Conservation (phyloP, 2,888 invertebrate species). For the Sphaerophoria taeniata region DNA sequence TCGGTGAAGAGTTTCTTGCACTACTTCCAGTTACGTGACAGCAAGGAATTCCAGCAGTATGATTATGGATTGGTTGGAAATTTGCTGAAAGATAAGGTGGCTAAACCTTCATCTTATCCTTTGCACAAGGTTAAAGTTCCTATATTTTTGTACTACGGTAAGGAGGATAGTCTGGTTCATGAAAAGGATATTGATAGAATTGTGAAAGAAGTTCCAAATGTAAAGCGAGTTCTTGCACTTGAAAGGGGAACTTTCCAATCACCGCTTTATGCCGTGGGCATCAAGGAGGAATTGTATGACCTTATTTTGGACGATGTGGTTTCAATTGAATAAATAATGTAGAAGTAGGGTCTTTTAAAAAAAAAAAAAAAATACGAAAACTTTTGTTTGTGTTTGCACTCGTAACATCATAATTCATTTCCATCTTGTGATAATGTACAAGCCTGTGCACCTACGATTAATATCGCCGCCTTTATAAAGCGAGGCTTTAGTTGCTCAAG, state of each 20-base stretch:
- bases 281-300: too few species aligned
- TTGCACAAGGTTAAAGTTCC: slow-evolving; percentile 76
- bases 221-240: not conserved
- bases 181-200: slow-evolving; percentile 77
- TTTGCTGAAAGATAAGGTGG: slow-evolving; percentile 76
- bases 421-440: too few species aligned
- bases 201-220: slow-evolving; percentile 64
- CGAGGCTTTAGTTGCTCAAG: too few species aligned
- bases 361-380: too few species aligned
- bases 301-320: too few species aligned
- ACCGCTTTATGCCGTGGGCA: not conserved
- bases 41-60: slow-evolving; percentile 76
- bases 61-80: slow-evolving; percentile 77
- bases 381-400: too few species aligned
- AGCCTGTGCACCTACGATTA: too few species aligned
- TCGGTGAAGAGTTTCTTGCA: slow-evolving; percentile 78
- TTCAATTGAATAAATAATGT: too few species aligned
- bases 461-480: too few species aligned
- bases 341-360: too few species aligned
- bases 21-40: slow-evolving; percentile 78
- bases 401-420: too few species aligned
- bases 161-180: slow-evolving; percentile 78
- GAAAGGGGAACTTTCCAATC: too few species aligned
- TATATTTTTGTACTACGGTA: slow-evolving; percentile 78
- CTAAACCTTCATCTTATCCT: slow-evolving; percentile 75